These are phyloP conservation scores for Thamnophis elegans DNA, from an alignment of 2,797 vertebrate species.

Conservation along the genomic window DNA sequence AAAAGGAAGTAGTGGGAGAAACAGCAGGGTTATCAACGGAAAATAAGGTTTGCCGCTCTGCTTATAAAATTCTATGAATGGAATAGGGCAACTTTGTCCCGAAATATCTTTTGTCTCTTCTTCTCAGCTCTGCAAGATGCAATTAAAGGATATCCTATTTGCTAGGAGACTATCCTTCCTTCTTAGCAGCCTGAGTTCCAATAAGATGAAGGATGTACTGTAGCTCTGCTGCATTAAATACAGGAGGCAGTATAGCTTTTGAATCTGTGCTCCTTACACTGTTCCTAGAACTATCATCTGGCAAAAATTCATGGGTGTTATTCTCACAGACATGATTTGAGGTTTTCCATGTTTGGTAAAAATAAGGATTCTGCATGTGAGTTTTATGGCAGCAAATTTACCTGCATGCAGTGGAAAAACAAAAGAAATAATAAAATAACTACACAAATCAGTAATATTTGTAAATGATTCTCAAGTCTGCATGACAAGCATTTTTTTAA, in stretches of 20 bases:
- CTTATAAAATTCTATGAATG: not conserved
- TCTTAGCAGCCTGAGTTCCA: not conserved
- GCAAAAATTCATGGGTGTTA: not conserved
- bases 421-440: not conserved
- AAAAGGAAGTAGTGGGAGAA: not conserved
- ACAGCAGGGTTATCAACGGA: not conserved
- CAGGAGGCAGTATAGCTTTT: not conserved
- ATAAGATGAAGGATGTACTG: not conserved
- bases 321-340: constrained; percentile 44
- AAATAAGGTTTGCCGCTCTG: not conserved
- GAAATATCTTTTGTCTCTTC: not conserved
- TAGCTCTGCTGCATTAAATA: not conserved
- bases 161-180: not conserved
- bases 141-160: not conserved
- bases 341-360: constrained; percentile 71
- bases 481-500: fast-evolving
- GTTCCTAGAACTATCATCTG: fast-evolving
- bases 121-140: not conserved
- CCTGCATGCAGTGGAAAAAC: not conserved
- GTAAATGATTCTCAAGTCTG: not conserved
- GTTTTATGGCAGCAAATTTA: constrained; percentile 43
- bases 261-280: not conserved
- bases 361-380: constrained; percentile 46
- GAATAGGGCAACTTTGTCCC: not conserved
- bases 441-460: not conserved